Percentiles rank a stretch among this genome's conserved stretches.
These are phyloP conservation scores for Leptinotarsa haldemani DNA, from an alignment of 2,888 invertebrate species.

Conservation along the genomic window DNA sequence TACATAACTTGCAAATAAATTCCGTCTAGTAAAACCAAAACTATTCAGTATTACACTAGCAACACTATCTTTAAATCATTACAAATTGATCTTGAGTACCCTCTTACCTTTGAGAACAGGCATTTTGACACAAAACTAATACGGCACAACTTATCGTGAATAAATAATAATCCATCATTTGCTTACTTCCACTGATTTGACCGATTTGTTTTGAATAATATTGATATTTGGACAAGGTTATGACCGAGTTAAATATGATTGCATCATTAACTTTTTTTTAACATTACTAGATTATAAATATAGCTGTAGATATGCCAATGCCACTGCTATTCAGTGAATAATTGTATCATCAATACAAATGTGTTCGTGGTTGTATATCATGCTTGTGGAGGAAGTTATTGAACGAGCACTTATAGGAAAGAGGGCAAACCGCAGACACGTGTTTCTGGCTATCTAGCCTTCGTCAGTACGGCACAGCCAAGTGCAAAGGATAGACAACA, in stretches of 20 bases:
- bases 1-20: too few relatives aligned
- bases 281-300: not conserved
- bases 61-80: not conserved
- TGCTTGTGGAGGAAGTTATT: too few relatives aligned
- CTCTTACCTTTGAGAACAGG: conserved; percentile 17
- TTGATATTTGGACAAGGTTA: conserved; percentile 19
- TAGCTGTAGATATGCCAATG: not conserved
- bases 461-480: too few relatives aligned
- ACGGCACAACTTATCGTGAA: not conserved
- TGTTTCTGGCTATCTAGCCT: too few relatives aligned
- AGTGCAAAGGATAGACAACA: too few relatives aligned
- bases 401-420: too few relatives aligned
- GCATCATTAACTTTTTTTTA: conserved; percentile 11
- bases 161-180: conserved; percentile 9
- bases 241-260: conserved; percentile 14
- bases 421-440: too few relatives aligned
- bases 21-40: too few relatives aligned
- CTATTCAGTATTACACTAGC: too few relatives aligned
- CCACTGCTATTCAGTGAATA: not conserved
- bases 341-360: not conserved
- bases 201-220: conserved; percentile 23
- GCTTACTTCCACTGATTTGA: not conserved
- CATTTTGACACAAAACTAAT: conserved; percentile 16
- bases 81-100: not conserved
- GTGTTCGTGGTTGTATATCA: too few relatives aligned